phyloP scores from a whole-genome alignment of 2,888 invertebrate species.

The Agonopterix heracliana region DNA sequence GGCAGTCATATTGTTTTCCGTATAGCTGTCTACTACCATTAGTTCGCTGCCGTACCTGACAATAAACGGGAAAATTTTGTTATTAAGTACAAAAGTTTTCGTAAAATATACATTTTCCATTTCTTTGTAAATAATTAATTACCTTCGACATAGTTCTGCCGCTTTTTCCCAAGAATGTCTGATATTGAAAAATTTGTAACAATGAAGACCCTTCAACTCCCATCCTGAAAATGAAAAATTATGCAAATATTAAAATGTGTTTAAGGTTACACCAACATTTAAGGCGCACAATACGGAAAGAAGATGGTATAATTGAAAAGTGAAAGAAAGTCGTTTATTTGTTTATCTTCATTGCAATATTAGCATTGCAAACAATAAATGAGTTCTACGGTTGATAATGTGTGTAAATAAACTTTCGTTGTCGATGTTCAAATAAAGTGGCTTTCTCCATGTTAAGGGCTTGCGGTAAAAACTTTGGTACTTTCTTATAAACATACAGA shows the following conservation, averaged over 20 bases:
- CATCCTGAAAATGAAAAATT: conserved; percentile 83
- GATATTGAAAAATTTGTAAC: conserved; percentile 97
- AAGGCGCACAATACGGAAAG: too few relatives aligned
- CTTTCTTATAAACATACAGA: too few relatives aligned
- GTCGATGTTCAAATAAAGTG: too few relatives aligned
- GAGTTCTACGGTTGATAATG: too few relatives aligned
- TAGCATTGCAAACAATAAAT: too few relatives aligned
- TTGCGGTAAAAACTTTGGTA: too few relatives aligned
- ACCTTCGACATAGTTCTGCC: conserved; percentile 96
- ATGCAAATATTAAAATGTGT: not conserved
- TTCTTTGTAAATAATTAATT: conserved; percentile 37
- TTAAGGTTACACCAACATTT: not conserved
- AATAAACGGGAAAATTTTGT: conserved; percentile 15
- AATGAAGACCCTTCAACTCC: conserved; percentile 93
- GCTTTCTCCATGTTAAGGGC: too few relatives aligned
- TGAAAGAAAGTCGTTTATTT: conserved; percentile 1
- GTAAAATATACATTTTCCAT: not conserved
- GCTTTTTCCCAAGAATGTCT: conserved; percentile 97
- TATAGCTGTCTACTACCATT: conserved; percentile 92
- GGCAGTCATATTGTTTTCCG: conserved; percentile 94
- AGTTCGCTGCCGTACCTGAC: conserved; percentile 95
- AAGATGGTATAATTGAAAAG: too few relatives aligned
- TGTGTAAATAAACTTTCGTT: too few relatives aligned
- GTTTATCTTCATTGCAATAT: not conserved
- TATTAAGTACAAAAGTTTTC: not conserved